Percentiles rank a stretch among this genome's conserved stretches.
Evolutionary conservation across 2,797 vertebrate species (phyloP).

Genomic region (Knipowitschia caucasica): DNA sequence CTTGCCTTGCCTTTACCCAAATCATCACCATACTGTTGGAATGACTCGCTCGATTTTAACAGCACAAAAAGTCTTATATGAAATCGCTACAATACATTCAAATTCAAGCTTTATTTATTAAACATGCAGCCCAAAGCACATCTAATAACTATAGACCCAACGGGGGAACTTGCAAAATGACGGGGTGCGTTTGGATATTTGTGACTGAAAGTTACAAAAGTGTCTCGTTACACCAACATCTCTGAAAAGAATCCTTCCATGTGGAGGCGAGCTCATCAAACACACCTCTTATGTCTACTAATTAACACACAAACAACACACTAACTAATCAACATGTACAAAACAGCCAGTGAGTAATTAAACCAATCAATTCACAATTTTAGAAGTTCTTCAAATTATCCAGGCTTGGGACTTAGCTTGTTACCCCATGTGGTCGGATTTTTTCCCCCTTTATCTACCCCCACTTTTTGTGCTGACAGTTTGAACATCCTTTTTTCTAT

Average conservation of each 20-base stretch:
- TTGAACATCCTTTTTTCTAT: slow-evolving; percentile 64
- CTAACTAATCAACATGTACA: not conserved
- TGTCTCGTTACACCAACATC: not conserved
- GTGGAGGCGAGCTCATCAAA: not conserved
- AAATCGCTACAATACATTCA: too few relatives aligned
- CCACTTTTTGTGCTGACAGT: slow-evolving; percentile 48
- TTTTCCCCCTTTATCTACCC: slow-evolving; percentile 9
- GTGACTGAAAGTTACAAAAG: not conserved
- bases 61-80: too few relatives aligned
- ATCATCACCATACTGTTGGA: too few relatives aligned
- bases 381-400: not conserved
- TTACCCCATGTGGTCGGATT: not conserved
- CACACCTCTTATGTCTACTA: not conserved
- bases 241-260: not conserved
- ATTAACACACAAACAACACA: slow-evolving; percentile 2
- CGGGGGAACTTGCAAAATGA: too few relatives aligned
- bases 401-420: not conserved
- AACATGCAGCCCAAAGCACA: too few relatives aligned
- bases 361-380: not conserved
- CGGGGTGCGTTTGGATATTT: not conserved
- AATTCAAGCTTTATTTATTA: too few relatives aligned
- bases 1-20: too few relatives aligned
- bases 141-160: too few relatives aligned
- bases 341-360: not conserved
- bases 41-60: too few relatives aligned